These are phyloP conservation scores for Erethizon dorsatum DNA, from an alignment of 2,797 vertebrate species.

Conservation along the genomic window DNA sequence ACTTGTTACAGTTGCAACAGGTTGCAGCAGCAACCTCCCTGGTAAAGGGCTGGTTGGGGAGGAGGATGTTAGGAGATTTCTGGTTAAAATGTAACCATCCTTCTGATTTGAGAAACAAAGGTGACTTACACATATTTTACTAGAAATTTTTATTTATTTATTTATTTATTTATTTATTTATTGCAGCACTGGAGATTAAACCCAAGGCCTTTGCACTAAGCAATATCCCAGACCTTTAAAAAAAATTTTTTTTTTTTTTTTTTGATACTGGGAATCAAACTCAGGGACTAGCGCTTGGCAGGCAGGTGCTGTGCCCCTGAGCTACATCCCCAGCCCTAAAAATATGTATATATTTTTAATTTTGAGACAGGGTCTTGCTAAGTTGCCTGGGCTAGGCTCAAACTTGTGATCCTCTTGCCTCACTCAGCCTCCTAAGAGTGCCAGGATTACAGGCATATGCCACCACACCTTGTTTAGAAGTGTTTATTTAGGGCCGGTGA, in stretches of 20 bases:
- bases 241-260: neutral
- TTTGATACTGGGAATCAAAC: no score
- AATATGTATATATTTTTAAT: no score
- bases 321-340: no score
- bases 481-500: neutral
- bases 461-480: neutral
- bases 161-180: slow-evolving; percentile 36
- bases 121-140: slow-evolving; percentile 61
- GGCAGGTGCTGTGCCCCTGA: no score
- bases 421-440: neutral
- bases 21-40: neutral
- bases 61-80: neutral
- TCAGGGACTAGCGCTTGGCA: no score
- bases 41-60: neutral
- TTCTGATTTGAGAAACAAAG: slow-evolving; percentile 32
- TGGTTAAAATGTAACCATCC: neutral
- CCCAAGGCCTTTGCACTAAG: neutral
- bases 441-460: neutral
- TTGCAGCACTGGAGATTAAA: neutral
- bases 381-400: neutral
- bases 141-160: slow-evolving; percentile 58
- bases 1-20: neutral
- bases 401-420: neutral
- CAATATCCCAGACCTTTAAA: neutral
- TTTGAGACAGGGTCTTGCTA: neutral